phyloP scores from a whole-genome alignment of 2,797 vertebrate species.

The Coregonus suidteri region DNA sequence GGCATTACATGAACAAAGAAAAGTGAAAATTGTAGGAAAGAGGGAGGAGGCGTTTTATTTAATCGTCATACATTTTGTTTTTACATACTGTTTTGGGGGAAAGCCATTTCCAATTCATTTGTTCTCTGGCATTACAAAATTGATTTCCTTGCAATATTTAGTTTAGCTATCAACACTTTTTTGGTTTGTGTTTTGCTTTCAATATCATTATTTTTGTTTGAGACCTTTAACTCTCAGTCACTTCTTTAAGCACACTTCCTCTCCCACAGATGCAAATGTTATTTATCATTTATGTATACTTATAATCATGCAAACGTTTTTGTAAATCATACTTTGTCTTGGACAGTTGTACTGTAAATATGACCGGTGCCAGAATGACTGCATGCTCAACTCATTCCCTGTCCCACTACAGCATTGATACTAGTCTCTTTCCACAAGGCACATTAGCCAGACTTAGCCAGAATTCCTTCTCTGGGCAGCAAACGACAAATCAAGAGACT shows the following conservation, averaged over 20 bases:
- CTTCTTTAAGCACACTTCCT: slow-evolving; percentile 73
- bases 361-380: slow-evolving; percentile 48
- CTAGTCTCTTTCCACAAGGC: slow-evolving; percentile 55
- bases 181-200: no score
- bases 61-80: no score
- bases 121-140: no score
- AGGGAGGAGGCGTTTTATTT: no score
- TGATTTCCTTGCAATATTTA: no score
- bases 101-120: no score
- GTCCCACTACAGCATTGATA: slow-evolving; percentile 55
- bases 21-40: no score
- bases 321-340: slow-evolving; percentile 46
- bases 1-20: no score
- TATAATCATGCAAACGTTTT: slow-evolving; percentile 63
- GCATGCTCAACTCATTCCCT: slow-evolving; percentile 1
- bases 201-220: slow-evolving; percentile 24
- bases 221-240: slow-evolving; percentile 71
- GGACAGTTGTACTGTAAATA: slow-evolving; percentile 63
- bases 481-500: slow-evolving; percentile 58
- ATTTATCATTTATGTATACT: slow-evolving; percentile 48
- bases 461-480: slow-evolving; percentile 49
- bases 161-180: background rate
- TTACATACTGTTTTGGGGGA: no score
- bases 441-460: slow-evolving; percentile 44
- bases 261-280: slow-evolving; percentile 63